Conservation (phyloP, 2,888 invertebrate genomes). For the Notodonta ziczac region DNA sequence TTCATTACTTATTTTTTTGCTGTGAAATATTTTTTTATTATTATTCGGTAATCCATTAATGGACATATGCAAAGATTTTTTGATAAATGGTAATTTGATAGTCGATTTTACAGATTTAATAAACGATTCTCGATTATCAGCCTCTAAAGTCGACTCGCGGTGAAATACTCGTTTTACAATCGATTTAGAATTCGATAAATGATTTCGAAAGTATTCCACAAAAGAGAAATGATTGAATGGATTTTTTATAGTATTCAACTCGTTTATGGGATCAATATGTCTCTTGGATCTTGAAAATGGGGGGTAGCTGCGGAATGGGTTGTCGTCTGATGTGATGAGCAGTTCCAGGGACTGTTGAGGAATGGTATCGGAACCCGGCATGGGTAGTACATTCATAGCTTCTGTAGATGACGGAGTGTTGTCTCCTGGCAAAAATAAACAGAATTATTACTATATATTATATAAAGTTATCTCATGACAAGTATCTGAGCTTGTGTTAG, state of each 20-base stretch:
- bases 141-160: not conserved
- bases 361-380: conserved; percentile 17
- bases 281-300: conserved; percentile 24
- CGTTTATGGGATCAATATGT: not conserved
- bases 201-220: conserved; percentile 1
- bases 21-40: too few relatives aligned
- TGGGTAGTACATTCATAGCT: conserved; percentile 21
- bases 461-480: not conserved
- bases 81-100: not conserved
- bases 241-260: not conserved
- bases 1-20: too few relatives aligned
- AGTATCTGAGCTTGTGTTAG: too few relatives aligned
- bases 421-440: conserved; percentile 20
- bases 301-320: conserved; percentile 16
- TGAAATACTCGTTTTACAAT: not conserved
- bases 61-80: too few relatives aligned
- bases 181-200: conserved; percentile 11
- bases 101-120: not conserved
- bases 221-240: not conserved
- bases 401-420: conserved; percentile 18
- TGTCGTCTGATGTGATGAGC: conserved; percentile 38
- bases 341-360: conserved; percentile 37
- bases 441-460: too few relatives aligned
- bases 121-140: not conserved
- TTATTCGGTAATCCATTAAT: too few relatives aligned